Evolutionary conservation across 2,797 vertebrate species (phyloP).

Genomic region (Percopsis omiscomaycus): DNA sequence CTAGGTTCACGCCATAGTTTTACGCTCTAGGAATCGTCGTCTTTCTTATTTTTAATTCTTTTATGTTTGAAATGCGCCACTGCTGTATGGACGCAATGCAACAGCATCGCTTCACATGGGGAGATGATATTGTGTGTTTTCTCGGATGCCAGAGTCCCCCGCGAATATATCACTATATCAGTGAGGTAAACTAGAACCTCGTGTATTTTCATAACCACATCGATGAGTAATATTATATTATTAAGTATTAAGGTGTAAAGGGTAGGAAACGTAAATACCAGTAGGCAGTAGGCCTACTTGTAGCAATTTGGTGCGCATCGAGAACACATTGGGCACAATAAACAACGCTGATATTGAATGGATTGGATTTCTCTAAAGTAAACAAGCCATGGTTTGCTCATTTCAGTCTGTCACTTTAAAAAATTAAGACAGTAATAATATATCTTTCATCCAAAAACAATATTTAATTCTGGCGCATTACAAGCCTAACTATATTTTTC

Average conservation of each 20-base stretch:
- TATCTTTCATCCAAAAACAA: background rate
- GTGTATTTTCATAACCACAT: conserved; percentile 60
- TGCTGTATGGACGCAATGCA: too few species aligned
- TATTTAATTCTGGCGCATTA: background rate
- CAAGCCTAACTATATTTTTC: background rate
- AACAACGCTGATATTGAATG: conserved; percentile 16
- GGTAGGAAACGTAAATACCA: conserved; percentile 64
- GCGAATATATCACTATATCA: conserved; percentile 29
- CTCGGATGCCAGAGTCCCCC: too few species aligned
- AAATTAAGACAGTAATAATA: background rate
- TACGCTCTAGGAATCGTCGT: too few species aligned
- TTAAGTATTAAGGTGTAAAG: conserved; percentile 60
- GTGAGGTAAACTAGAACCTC: conserved; percentile 59
- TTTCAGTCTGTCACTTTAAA: background rate
- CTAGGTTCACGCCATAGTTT: too few species aligned
- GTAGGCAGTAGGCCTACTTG: conserved; percentile 15
- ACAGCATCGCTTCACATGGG: too few species aligned
- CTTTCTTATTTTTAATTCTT: too few species aligned
- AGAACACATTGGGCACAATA: conserved; percentile 39
- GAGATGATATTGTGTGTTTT: too few species aligned
- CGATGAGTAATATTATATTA: conserved; percentile 46
- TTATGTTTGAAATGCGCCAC: too few species aligned
- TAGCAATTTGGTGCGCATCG: conserved; percentile 46
- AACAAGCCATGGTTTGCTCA: background rate
- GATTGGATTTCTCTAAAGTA: background rate